Evolutionary conservation across 2,113 vertebrate species (phyloP), one percentile per base, ranked within the genome.

Genomic region (Anolis sagrei): DNA sequence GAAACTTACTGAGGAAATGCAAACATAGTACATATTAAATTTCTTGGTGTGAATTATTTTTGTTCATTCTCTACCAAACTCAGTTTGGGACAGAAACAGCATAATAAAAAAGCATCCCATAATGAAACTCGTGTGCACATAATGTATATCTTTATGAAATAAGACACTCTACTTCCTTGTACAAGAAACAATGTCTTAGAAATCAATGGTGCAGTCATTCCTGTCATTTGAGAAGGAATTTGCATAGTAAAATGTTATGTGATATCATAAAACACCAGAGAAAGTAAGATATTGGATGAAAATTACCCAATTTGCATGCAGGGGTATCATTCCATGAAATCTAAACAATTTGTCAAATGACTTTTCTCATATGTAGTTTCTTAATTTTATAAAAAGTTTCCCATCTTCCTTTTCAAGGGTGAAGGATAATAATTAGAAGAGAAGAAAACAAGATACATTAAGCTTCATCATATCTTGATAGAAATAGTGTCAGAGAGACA

Each of bases 61-160:
- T 54, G 51, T 54, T 54, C 10, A 4, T 14, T 54, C 51, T 54
- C 51, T 76, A 72, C 76, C 7, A 49, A 61, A 75, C 29, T 86
- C 19, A 76, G 2, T 27, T 85, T 1, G 76, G 69, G 83, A 72
- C 54, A 78, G 54, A 82, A 86, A 32, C 16, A 1, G 10, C 1
- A 86, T 77, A 76, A 81, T 49, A 90, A 32, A 54, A 81, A 82
- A 44, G 39, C 58, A 25, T 25, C 62, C 18, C 13, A 21, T n/a
- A 76, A 49, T 54, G 36, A 78, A 91, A 64, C 2, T 54, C 29
- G 70, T 83, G 48, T 39, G 58, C 61, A 61, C 44, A 34, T 34
- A 84, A 18, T 36, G 13, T 80, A 49, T n/a, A 19, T 79, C 13
- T 87, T 80, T 85, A 49, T 51, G 23, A 85, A 66, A 80, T 16